A percentile compares a stretch with the other conserved stretches of the same genome.
phyloP scores from a whole-genome alignment of 2,113 vertebrate species.

The Formicarius rufipectus region DNA sequence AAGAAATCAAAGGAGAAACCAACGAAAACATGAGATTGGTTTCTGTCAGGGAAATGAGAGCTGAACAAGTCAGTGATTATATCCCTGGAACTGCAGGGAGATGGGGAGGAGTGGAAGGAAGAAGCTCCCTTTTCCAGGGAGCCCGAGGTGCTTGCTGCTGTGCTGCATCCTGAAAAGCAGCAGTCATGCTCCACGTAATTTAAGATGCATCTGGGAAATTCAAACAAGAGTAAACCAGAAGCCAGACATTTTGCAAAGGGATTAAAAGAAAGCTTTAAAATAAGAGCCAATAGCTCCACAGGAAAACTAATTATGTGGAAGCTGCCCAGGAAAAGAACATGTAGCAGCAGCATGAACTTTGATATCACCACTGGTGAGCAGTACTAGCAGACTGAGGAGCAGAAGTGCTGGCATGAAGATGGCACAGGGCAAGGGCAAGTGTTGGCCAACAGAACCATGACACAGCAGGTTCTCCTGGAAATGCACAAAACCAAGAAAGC shows the following conservation, averaged over 20 bases:
- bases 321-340: neutral
- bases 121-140: neutral
- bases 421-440: neutral
- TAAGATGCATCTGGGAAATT: neutral
- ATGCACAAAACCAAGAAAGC: neutral
- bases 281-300: neutral
- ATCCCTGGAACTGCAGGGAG: neutral
- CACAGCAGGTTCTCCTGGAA: neutral
- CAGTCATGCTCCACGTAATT: rapidly evolving
- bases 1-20: neutral
- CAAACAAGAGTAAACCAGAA: neutral
- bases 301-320: neutral
- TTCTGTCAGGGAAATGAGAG: neutral
- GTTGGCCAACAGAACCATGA: neutral
- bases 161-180: neutral
- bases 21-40: neutral
- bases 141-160: neutral
- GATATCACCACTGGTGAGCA: rapidly evolving
- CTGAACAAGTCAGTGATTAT: neutral
- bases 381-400: neutral
- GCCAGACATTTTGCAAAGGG: neutral
- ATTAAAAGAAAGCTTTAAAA: neutral
- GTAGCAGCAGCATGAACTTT: neutral
- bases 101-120: neutral
- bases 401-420: rapidly evolving